A percentile compares a stretch with the other conserved stretches of the same genome.
phyloP scores from a whole-genome alignment of 2,888 invertebrate genomes.

The Encarsia formosa region DNA sequence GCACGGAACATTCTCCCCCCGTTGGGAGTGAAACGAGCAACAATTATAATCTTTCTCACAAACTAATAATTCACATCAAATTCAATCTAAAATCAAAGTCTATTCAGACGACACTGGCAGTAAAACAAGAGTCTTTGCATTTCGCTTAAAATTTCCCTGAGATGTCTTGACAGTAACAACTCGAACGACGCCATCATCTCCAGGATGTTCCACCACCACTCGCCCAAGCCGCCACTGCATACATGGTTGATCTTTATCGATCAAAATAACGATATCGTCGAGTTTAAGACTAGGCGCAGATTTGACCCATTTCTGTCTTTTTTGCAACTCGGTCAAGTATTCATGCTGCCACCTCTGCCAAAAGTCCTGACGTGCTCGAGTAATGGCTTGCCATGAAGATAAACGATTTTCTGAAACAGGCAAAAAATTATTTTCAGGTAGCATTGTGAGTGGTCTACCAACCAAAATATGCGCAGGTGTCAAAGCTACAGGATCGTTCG shows the following conservation, averaged over 20 bases:
- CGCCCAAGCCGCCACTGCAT: slow-evolving; percentile 12
- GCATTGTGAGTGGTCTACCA: slow-evolving; percentile 25
- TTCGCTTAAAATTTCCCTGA: slow-evolving; percentile 2
- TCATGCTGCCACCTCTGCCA: slow-evolving; percentile 26
- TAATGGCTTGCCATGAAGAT: slow-evolving; percentile 27
- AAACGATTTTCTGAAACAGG: slow-evolving; percentile 20
- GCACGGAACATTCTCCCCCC: not conserved
- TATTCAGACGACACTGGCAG: slow-evolving; percentile 3
- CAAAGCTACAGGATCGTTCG: slow-evolving; percentile 25
- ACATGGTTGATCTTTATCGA: slow-evolving; percentile 14
- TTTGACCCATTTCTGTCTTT: slow-evolving; percentile 25
- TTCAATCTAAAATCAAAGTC: not conserved
- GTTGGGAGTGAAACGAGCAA: slow-evolving; percentile 3
- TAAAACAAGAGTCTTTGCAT: not conserved
- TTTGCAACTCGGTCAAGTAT: slow-evolving; percentile 27
- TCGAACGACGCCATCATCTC: slow-evolving; percentile 4
- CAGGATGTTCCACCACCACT: slow-evolving; percentile 6
- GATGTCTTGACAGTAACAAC: slow-evolving; percentile 10
- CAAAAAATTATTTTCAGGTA: slow-evolving; percentile 30
- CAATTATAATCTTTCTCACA: not conserved
- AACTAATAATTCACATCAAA: not conserved
- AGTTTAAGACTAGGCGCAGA: not conserved
- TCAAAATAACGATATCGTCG: slow-evolving; percentile 9
- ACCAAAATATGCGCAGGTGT: slow-evolving; percentile 39
- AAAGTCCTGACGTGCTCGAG: slow-evolving; percentile 21